Base-by-base conservation (phyloP, 2,113 vertebrate species). In the Ardeotis arabs region DNA sequence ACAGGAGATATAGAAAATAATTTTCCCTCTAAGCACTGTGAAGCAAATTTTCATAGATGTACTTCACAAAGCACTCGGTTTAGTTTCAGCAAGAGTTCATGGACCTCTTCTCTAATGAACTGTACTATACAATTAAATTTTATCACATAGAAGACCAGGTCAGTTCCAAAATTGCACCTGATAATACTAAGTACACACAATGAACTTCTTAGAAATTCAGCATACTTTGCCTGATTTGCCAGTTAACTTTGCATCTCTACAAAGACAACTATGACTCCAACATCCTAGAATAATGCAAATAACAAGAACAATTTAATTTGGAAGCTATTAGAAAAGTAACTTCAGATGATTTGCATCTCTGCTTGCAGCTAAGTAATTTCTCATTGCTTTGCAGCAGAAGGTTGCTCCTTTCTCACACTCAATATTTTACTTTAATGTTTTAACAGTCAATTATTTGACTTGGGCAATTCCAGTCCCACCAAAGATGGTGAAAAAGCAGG, bases 301-400 rank as follows among this genome's bases (percentile, higher is more conserved):
- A 84, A 45, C 16, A 73, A 60, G 9, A 87, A 23, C 11, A 10
- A 19, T 45, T 81, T 89, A 69, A 87, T 83, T 89, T 78, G 52
- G 69, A 72, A 91, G 28, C 44, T 87, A 67, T 87, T 73, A 84
- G 12, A 75, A 93, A 89, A 84, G 73, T 58, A 81, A 76, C 68
- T 50, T 92, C 49, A 33, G 4, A 11, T 89, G 67, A 68, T 84
- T 89, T 73, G n/a, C 77, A 80, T 66, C 52, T 73, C 33, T 55
- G 45, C 56, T 96, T 84, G 60, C 64, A 84, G 60, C 7, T 10
- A 92, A 94, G 12, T 64, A 2, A 9, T 80, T 92, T 77, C 33
- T 62, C 21, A 4, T 35, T 86, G 56, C 90, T 77, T 56, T 84
- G 37, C 39, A 89, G 52, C 33, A 91, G 83, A 79, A 58, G 24